A percentile compares a stretch with the other conserved stretches of the same genome.
Conservation (phyloP, 2,888 invertebrate genomes). For the Heliconius erato region DNA sequence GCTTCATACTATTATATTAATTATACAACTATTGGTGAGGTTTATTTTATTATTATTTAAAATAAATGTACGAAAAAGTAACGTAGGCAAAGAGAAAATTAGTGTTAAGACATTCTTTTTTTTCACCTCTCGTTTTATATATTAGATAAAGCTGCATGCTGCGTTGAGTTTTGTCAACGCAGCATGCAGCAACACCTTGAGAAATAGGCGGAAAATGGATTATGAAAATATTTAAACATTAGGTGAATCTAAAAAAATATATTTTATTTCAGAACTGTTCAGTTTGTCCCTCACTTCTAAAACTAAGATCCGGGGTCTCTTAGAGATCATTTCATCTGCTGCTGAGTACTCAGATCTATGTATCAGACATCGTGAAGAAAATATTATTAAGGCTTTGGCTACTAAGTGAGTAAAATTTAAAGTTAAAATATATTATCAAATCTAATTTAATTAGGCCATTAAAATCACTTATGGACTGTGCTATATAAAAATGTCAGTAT, state of each 20-base stretch:
- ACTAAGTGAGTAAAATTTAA: slow-evolving; percentile 87
- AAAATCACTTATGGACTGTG: too few species aligned
- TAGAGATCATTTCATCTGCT: slow-evolving; percentile 99
- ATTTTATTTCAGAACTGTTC: slow-evolving; percentile 92
- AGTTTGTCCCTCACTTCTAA: slow-evolving; percentile 98
- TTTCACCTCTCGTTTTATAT: not conserved
- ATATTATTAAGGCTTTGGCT: slow-evolving; percentile 89
- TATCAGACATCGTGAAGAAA: slow-evolving; percentile 98
- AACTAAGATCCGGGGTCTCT: slow-evolving; percentile 97
- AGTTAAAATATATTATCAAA: not conserved
- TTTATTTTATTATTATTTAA: not conserved
- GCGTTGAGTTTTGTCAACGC: too few species aligned
- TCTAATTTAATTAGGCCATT: too few species aligned
- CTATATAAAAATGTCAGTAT: too few species aligned
- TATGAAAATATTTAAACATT: not conserved
- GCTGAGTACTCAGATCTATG: slow-evolving; percentile 98
- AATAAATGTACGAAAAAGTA: not conserved
- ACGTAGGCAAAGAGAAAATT: not conserved
- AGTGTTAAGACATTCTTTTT: not conserved
- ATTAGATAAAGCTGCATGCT: too few species aligned
- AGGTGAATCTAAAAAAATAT: not conserved
- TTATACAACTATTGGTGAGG: slow-evolving; percentile 97
- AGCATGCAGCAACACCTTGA: too few species aligned
- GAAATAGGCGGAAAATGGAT: too few species aligned
- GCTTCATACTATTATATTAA: slow-evolving; percentile 99